A percentile compares a stretch with the other conserved stretches of the same genome.
Conservation (phyloP, 2,113 vertebrate species). For the Zootoca vivipara region DNA sequence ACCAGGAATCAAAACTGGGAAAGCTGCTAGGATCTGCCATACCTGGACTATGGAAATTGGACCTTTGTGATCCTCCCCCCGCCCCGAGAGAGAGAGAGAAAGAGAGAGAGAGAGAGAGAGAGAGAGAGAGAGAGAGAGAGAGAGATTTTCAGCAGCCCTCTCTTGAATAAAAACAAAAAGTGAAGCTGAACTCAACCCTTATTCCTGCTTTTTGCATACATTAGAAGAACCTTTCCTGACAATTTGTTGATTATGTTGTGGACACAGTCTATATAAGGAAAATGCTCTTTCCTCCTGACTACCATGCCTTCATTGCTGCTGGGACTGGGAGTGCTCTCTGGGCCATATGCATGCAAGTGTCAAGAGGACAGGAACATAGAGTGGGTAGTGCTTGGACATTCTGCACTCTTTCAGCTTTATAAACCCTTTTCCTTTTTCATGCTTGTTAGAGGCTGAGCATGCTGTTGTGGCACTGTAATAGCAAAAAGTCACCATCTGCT, state of each 20-base stretch:
- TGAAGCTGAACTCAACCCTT: slow-evolving; percentile 18
- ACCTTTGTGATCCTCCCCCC: slow-evolving; percentile 83
- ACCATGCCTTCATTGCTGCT: background rate
- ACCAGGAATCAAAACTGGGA: slow-evolving; percentile 68
- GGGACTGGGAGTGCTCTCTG: background rate
- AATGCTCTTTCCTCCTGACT: slow-evolving; percentile 11
- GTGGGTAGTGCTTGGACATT: background rate
- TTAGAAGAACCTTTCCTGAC: slow-evolving; percentile 36
- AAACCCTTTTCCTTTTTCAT: background rate
- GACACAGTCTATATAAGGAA: background rate
- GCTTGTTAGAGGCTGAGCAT: background rate
- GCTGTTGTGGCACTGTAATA: background rate
- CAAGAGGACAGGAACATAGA: background rate
- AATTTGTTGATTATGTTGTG: background rate
- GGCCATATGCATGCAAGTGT: background rate
- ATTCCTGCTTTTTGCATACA: slow-evolving; percentile 51
- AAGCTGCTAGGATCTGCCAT: slow-evolving; percentile 72
- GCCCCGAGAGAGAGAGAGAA: background rate
- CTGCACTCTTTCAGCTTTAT: background rate
- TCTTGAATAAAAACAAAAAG: slow-evolving; percentile 18
- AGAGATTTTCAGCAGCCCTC: too few relatives aligned
- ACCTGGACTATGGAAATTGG: slow-evolving; percentile 90
- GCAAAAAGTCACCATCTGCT: background rate
- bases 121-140: too few relatives aligned
- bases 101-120: too few relatives aligned